These are phyloP conservation scores for Tholera decimalis DNA, from an alignment of 2,888 invertebrate species.

Conservation along the genomic window DNA sequence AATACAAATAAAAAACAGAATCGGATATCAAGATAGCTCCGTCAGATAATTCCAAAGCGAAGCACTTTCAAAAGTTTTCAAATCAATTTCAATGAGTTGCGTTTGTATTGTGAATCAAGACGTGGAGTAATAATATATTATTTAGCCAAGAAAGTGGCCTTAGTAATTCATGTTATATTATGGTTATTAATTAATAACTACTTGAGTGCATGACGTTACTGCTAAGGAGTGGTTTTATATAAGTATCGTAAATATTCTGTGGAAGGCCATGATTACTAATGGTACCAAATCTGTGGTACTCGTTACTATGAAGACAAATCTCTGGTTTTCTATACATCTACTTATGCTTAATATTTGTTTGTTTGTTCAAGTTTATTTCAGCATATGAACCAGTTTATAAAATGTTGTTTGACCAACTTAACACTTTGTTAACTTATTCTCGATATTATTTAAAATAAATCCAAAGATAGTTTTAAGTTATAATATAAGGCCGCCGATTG, in stretches of 20 bases:
- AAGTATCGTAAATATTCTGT: constrained; percentile 1
- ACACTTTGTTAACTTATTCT: too few species aligned
- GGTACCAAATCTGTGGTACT: too few species aligned
- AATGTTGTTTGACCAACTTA: too few species aligned
- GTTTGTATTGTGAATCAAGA: constrained; percentile 27
- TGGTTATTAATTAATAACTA: constrained; percentile 10
- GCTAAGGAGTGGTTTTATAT: neutral
- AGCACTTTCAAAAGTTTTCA: constrained; percentile 60
- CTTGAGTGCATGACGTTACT: neutral
- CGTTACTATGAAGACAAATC: too few species aligned
- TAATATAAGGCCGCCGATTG: too few species aligned
- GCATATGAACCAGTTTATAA: too few species aligned
- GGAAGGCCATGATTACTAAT: too few species aligned
- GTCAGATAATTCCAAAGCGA: constrained; percentile 37
- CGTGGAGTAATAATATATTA: constrained; percentile 38
- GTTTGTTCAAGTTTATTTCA: too few species aligned
- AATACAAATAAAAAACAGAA: constrained; percentile 33
- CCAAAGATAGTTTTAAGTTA: too few species aligned
- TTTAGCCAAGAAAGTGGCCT: constrained; percentile 36
- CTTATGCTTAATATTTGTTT: too few species aligned
- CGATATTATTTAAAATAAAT: too few species aligned
- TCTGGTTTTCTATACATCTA: too few species aligned
- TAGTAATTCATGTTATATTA: constrained; percentile 15
- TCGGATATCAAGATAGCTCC: constrained; percentile 34
- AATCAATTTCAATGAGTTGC: constrained; percentile 63